Evolutionary conservation across 2,888 invertebrate genomes (phyloP).

Genomic region (Crioceris asparagi): DNA sequence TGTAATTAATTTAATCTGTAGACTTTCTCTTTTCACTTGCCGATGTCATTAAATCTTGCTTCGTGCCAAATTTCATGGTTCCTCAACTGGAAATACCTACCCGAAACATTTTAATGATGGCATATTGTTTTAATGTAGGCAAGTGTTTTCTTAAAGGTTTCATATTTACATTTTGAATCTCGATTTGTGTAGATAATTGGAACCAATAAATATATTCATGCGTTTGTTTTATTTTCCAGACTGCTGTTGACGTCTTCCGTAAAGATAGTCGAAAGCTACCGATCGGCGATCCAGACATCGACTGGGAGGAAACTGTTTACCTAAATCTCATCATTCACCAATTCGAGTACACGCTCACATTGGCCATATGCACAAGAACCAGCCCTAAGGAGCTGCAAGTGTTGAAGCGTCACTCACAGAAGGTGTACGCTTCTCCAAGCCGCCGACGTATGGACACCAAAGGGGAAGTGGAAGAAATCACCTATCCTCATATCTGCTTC

Average conservation of each 20-base stretch:
- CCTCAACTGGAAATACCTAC: no score
- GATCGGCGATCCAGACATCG: constrained; percentile 89
- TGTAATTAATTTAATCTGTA: no score
- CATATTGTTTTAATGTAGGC: no score
- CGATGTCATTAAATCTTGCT: no score
- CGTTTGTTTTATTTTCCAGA: no score
- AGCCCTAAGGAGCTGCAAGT: constrained; percentile 97
- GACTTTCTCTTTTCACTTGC: no score
- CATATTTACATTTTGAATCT: no score
- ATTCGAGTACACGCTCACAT: constrained; percentile 93
- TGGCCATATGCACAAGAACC: constrained; percentile 96
- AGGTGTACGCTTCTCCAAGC: constrained; percentile 94
- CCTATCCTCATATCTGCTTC: constrained; percentile 98
- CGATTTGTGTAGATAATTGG: no score
- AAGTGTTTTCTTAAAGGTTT: no score
- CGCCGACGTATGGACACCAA: constrained; percentile 95
- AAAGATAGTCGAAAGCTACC: constrained; percentile 95
- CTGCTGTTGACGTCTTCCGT: constrained; percentile 93
- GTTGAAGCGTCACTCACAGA: constrained; percentile 79
- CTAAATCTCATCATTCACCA: constrained; percentile 96
- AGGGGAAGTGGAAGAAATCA: constrained; percentile 96
- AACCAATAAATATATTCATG: no score
- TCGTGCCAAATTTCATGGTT: no score
- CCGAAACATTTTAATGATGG: no score
- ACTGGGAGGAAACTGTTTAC: constrained; percentile 99